Conservation (phyloP, 1,140 invertebrate species). For the Neodiprion virginianus region DNA sequence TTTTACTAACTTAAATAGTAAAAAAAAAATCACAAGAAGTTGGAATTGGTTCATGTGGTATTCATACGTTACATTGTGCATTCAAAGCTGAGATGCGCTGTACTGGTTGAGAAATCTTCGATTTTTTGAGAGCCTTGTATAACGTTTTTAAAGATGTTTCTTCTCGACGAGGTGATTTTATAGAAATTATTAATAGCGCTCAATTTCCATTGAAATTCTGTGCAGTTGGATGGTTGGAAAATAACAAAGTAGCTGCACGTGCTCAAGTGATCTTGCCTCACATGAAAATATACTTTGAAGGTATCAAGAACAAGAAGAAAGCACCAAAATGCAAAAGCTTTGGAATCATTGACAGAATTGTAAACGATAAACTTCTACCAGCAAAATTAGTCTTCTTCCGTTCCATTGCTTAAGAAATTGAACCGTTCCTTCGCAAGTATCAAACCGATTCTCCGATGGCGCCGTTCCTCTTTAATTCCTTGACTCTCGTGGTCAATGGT, state of each 20-base stretch:
- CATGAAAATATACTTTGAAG: slow-evolving; percentile 17
- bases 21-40: neutral
- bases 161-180: slow-evolving; percentile 27
- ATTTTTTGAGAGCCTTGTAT: slow-evolving; percentile 26
- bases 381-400: slow-evolving; percentile 31
- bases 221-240: slow-evolving; percentile 26
- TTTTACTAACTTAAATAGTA: too few species aligned
- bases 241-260: slow-evolving; percentile 19
- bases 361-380: slow-evolving; percentile 26
- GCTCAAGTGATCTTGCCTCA: slow-evolving; percentile 17
- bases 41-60: slow-evolving; percentile 29
- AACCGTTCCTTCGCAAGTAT: slow-evolving; percentile 31
- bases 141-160: slow-evolving; percentile 30
- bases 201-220: slow-evolving; percentile 31
- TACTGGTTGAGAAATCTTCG: slow-evolving; percentile 24
- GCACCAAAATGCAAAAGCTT: slow-evolving; percentile 28
- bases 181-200: slow-evolving; percentile 8
- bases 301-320: slow-evolving; percentile 21
- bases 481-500: slow-evolving; percentile 18
- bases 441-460: slow-evolving; percentile 29
- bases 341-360: slow-evolving; percentile 17
- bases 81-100: slow-evolving; percentile 25
- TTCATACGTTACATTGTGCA: slow-evolving; percentile 28
- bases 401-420: slow-evolving; percentile 26
- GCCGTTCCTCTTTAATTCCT: slow-evolving; percentile 24